phyloP scores from a whole-genome alignment of 2,888 invertebrate genomes.

The Conops quadrifasciatus region DNA sequence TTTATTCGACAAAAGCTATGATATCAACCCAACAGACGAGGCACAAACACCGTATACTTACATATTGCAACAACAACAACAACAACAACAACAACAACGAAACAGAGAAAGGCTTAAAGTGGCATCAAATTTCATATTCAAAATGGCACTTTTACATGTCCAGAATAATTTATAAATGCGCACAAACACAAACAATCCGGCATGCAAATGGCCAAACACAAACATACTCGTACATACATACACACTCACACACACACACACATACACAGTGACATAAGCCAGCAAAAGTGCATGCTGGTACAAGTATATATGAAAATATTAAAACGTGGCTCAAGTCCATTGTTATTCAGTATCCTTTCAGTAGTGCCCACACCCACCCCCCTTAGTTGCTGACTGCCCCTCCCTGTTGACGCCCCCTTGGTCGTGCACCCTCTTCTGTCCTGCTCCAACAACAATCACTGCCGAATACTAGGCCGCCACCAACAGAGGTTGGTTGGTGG shows the following conservation, averaged over 20 bases:
- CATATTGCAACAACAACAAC: neutral
- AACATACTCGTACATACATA: neutral
- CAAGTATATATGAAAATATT: conserved; percentile 2
- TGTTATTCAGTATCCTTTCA: conserved; percentile 18
- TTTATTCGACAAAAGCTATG: no score
- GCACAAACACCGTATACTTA: no score
- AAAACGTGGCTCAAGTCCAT: conserved; percentile 27
- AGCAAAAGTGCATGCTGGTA: no score
- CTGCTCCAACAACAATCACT: no score
- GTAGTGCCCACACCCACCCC: neutral
- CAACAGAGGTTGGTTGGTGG: neutral
- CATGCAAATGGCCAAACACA: conserved; percentile 9
- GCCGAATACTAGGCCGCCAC: no score
- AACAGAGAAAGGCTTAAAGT: conserved; percentile 30
- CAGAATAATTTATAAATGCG: conserved; percentile 65
- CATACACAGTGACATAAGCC: no score
- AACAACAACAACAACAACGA: conserved; percentile 12
- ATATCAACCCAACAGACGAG: no score
- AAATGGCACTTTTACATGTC: conserved; percentile 65
- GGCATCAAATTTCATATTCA: conserved; percentile 66
- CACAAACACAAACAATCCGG: conserved; percentile 41
- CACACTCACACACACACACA: neutral
- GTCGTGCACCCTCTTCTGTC: neutral
- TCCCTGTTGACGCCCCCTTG: neutral
- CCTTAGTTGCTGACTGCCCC: no score